Evolutionary conservation across 2,888 invertebrate species (phyloP).

Genomic region (Euzophera pinguis): DNA sequence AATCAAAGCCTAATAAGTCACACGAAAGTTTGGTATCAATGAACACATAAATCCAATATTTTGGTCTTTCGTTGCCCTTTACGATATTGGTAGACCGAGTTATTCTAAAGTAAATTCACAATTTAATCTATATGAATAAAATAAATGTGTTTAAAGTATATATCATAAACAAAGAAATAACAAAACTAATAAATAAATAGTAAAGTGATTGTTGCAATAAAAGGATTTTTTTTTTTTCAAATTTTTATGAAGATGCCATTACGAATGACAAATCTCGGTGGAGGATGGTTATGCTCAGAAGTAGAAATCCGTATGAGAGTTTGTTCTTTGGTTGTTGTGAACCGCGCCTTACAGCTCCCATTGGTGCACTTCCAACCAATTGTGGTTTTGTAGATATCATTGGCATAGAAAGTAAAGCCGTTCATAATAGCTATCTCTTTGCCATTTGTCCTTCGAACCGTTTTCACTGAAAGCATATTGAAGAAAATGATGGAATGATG

Average conservation of each 20-base stretch:
- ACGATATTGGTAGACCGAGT: no score
- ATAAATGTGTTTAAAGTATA: no score
- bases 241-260: neutral
- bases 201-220: no score
- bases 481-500: neutral
- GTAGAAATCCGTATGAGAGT: neutral
- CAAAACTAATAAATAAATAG: no score
- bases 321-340: constrained; percentile 57
- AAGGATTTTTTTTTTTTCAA: neutral
- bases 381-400: neutral
- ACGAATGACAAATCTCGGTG: neutral
- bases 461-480: neutral
- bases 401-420: neutral
- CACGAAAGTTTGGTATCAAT: no score
- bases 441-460: neutral
- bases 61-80: no score
- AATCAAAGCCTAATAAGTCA: no score
- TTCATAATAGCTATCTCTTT: neutral
- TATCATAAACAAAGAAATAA: no score
- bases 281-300: constrained; percentile 1
- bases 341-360: constrained; percentile 54
- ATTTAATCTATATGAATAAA: no score
- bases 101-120: no score
- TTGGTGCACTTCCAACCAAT: constrained; percentile 18
- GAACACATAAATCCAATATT: no score